Evolutionary conservation across 2,888 invertebrate species (phyloP).

Genomic region (Cerastis leucographa): DNA sequence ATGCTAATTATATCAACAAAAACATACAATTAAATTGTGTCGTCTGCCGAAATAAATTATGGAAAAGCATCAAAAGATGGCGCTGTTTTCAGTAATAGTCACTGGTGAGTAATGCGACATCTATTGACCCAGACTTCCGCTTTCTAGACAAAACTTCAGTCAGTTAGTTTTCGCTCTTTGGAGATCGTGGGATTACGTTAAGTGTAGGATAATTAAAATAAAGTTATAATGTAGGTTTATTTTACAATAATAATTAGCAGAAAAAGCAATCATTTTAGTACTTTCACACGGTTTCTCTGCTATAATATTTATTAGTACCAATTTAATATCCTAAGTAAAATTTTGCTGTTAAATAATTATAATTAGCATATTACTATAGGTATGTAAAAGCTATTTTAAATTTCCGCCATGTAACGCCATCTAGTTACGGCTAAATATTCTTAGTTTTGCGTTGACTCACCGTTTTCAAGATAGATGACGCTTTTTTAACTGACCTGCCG

Average conservation of each 20-base stretch:
- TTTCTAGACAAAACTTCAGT: background rate
- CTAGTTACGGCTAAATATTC: background rate
- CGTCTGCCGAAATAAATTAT: background rate
- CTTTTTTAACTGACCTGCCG: background rate
- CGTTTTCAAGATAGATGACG: constrained; percentile 30
- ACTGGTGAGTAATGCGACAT: background rate
- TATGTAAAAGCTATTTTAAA: background rate
- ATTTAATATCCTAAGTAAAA: constrained; percentile 5
- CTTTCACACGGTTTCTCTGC: background rate
- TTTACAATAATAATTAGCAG: background rate
- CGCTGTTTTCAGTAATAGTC: background rate
- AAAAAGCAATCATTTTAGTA: constrained; percentile 1
- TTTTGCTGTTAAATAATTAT: background rate
- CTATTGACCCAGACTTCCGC: background rate
- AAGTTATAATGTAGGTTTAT: background rate
- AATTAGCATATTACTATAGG: background rate
- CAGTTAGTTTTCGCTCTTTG: background rate
- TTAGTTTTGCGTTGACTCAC: background rate
- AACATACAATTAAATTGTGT: background rate
- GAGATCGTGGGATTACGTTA: constrained; percentile 23
- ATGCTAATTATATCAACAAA: background rate
- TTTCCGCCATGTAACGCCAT: background rate
- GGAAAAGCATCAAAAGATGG: background rate
- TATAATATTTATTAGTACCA: background rate
- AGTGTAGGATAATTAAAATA: background rate